Base-by-base conservation (phyloP, 2,888 invertebrate genomes). In the Eristalis pertinax region DNA sequence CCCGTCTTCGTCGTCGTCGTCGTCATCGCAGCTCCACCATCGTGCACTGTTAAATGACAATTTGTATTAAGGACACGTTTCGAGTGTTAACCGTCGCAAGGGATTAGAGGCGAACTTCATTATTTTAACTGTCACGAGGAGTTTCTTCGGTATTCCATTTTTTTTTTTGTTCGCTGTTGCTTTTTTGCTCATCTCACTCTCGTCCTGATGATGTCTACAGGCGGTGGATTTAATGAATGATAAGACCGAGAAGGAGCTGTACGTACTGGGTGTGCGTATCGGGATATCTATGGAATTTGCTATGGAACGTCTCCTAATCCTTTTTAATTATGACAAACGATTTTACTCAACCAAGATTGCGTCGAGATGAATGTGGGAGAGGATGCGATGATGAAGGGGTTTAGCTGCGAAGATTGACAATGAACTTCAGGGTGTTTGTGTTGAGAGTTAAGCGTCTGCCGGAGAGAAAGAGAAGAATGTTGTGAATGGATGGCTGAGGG, bases 251-350 rank as follows among this genome's bases (percentile, higher is more conserved):
- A 10, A 8, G 50, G 50, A 38, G 56, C 22, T 22, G 24, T 41
- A 19, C 10, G 26, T 26, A 4, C 62, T 22, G 70, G 75, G 80
- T 76, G 69, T 63, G 68, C 60, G 63, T 68, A 67, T 41, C 60
- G 11, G 43, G 35, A 43, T 56, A 76, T 81, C 77, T 74, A 19
- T 65, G 62, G 62, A 62, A 67, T 67, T 74, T 60, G 62, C 62
- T 74, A 58, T 50, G 65, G 63, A 75, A 78, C 69, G 74, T 69
- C 74, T 70, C 82, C 65, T 83, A 83, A 86, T 83, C 70, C 86
- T 63, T 75, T 83, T 86, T 86, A 86, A 86, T 86, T 86, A 86
- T 86, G 86, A 86, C 69, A 83, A 86, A 86, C 83, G 83, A 63
- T 83, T 74, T 72, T 79, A 67, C 78, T 86, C 78, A 75, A 63